Evolutionary conservation across 2,797 vertebrate genomes (phyloP).

Genomic region (Trichosurus vulpecula): DNA sequence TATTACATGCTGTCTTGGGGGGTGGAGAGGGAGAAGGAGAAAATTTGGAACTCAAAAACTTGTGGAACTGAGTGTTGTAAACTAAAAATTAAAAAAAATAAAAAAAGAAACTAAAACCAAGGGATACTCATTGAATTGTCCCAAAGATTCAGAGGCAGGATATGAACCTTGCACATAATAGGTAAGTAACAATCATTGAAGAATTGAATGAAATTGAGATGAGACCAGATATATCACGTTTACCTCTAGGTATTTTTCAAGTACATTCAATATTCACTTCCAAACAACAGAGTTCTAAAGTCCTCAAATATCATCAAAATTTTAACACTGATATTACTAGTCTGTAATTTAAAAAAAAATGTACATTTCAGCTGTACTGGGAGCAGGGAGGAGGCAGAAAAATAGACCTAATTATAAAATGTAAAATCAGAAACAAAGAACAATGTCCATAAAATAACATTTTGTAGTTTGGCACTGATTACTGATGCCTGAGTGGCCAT

Average conservation of each 20-base stretch:
- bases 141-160: neutral
- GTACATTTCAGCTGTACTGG: neutral
- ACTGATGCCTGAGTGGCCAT: conserved; percentile 49
- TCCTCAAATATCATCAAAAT: neutral
- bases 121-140: neutral
- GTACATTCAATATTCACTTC: neutral
- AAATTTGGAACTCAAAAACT: too few relatives aligned
- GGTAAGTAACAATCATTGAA: neutral
- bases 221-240: neutral
- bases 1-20: too few relatives aligned
- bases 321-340: neutral
- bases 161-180: neutral
- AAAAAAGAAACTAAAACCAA: neutral
- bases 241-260: neutral
- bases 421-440: neutral
- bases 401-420: neutral
- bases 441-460: conserved; percentile 13
- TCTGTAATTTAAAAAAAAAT: neutral
- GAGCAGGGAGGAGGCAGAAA: neutral
- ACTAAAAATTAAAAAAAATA: too few relatives aligned
- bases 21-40: too few relatives aligned
- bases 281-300: neutral
- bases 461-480: conserved; percentile 60
- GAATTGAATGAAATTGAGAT: neutral
- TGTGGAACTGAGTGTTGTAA: too few relatives aligned